Evolutionary conservation across 2,888 invertebrate genomes (phyloP).

Genomic region (Idaea aversata): DNA sequence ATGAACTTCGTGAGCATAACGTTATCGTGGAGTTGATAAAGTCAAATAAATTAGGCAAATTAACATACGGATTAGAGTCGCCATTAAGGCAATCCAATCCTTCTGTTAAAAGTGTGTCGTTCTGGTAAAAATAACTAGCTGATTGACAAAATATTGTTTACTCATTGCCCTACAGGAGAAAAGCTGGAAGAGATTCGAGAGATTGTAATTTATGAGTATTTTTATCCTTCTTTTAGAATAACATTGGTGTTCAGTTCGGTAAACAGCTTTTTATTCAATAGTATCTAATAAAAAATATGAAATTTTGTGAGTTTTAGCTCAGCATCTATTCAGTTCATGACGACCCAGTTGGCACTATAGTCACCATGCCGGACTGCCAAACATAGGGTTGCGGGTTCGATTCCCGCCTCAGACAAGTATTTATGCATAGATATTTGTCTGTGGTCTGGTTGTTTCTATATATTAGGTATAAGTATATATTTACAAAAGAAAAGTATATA

Average conservation of each 20-base stretch:
- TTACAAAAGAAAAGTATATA: no score
- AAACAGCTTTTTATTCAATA: neutral
- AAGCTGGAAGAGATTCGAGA: neutral
- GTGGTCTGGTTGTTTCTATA: no score
- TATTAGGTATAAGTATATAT: no score
- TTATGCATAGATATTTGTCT: no score
- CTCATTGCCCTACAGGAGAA: neutral
- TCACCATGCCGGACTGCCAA: no score
- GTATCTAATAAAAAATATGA: neutral
- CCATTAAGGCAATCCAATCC: neutral
- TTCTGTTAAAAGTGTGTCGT: neutral
- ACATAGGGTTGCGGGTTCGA: no score
- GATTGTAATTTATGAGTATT: neutral
- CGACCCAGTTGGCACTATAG: no score
- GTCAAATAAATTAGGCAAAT: neutral
- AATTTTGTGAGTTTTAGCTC: neutral
- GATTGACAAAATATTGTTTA: neutral
- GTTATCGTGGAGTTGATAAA: neutral
- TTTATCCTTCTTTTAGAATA: neutral
- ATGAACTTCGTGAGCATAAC: constrained; percentile 16
- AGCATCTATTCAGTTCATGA: neutral
- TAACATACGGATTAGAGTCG: neutral
- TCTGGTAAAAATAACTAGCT: neutral
- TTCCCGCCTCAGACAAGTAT: no score
- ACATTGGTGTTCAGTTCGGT: neutral